Percentiles rank a stretch among this genome's conserved stretches.
These are phyloP conservation scores for Copidosoma floridanum DNA, from an alignment of 1,140 invertebrate genomes.

Conservation along the genomic window DNA sequence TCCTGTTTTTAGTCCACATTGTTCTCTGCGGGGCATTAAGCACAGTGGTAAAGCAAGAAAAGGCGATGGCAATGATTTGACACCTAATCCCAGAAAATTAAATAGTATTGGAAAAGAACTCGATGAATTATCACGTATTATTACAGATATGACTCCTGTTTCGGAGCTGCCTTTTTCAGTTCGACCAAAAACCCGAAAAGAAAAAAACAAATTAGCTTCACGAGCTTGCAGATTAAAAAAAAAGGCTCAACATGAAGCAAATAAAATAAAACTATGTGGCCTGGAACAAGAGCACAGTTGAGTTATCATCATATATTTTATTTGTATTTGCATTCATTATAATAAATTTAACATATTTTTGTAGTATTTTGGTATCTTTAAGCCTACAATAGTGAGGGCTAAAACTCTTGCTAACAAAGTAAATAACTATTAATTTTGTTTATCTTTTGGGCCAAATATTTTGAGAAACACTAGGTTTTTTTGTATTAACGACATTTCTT, in stretches of 20 bases:
- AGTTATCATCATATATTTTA: too few relatives aligned
- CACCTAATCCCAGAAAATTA: conserved; percentile 90
- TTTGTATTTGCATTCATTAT: too few relatives aligned
- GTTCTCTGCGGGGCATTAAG: conserved; percentile 86
- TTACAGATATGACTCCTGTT: conserved; percentile 94
- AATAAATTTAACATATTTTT: too few relatives aligned
- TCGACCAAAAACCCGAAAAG: conserved; percentile 88
- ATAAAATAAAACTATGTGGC: conserved; percentile 92
- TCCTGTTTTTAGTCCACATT: conserved; percentile 89
- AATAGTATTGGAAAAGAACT: conserved; percentile 88
- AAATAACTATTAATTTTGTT: too few relatives aligned
- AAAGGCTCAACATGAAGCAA: conserved; percentile 92
- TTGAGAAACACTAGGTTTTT: too few relatives aligned
- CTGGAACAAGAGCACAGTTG: conserved; percentile 90
- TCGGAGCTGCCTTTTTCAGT: conserved; percentile 88
- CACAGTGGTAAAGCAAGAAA: conserved; percentile 93
- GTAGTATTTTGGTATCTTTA: too few relatives aligned
- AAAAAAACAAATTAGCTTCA: conserved; percentile 97
- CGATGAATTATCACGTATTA: conserved; percentile 84
- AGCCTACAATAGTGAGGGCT: too few relatives aligned
- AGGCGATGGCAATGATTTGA: conserved; percentile 96
- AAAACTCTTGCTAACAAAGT: too few relatives aligned
- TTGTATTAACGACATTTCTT: too few relatives aligned
- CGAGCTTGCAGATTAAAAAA: conserved; percentile 93
- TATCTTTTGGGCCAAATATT: too few relatives aligned